phyloP scores from a whole-genome alignment of 2,888 invertebrate genomes.

The Pachydiplax longipennis region DNA sequence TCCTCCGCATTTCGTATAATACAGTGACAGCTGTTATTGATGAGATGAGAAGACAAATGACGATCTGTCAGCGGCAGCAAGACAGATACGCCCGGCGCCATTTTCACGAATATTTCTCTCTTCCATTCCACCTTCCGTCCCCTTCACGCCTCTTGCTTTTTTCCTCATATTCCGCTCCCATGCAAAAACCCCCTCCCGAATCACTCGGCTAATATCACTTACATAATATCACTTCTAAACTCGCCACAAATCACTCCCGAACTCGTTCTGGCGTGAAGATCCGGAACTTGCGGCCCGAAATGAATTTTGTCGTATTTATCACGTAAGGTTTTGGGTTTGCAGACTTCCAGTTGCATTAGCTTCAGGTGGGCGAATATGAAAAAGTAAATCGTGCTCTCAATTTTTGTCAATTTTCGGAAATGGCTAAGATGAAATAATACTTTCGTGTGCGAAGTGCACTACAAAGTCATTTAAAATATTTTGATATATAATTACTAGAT shows the following conservation, averaged over 20 bases:
- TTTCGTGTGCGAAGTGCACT: no score
- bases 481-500: no score
- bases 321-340: background rate
- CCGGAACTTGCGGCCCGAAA: background rate
- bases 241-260: constrained; percentile 30
- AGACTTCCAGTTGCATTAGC: background rate
- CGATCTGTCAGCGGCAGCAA: constrained; percentile 64
- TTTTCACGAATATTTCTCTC: constrained; percentile 42
- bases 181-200: constrained; percentile 12
- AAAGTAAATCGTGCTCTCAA: background rate
- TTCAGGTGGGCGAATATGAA: no score
- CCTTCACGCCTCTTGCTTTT: background rate
- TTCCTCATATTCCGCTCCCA: background rate
- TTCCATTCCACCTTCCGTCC: background rate
- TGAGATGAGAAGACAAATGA: constrained; percentile 64
- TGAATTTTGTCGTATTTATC: constrained; percentile 15
- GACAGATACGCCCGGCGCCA: constrained; percentile 60
- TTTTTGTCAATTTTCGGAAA: background rate
- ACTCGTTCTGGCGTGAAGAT: constrained; percentile 27
- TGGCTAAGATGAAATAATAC: no score
- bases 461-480: no score
- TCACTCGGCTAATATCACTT: constrained; percentile 38
- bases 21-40: constrained; percentile 52
- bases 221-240: constrained; percentile 41
- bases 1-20: constrained; percentile 48